Conservation (phyloP, 2,888 invertebrate genomes). For the Aphelenchoides bicaudatus region DNA sequence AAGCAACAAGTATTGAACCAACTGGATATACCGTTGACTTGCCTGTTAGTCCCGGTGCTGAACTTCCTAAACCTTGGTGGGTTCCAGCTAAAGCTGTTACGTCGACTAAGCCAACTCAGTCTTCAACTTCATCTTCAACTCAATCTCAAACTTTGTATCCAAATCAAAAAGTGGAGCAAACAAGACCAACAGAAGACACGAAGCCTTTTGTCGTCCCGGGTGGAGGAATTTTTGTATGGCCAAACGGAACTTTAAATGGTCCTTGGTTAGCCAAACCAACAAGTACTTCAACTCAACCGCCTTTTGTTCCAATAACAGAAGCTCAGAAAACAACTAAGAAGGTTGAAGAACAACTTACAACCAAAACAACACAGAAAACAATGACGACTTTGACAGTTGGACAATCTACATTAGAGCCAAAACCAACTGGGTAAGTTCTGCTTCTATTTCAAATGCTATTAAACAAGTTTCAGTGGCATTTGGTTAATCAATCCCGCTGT, state of each 20-base stretch:
- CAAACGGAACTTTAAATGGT: constrained; percentile 2
- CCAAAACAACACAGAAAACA: no score
- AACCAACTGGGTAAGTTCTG: no score
- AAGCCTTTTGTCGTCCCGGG: constrained; percentile 6
- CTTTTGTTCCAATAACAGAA: not conserved
- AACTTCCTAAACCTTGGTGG: constrained; percentile 9
- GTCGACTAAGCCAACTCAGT: not conserved
- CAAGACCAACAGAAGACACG: constrained; percentile 2
- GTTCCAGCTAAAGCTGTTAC: not conserved
- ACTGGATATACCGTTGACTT: constrained; percentile 7
- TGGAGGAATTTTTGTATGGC: constrained; percentile 3
- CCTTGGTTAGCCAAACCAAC: not conserved
- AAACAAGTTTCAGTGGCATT: no score
- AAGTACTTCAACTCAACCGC: not conserved
- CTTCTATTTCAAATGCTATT: no score
- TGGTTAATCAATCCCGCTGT: no score
- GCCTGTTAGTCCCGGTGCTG: constrained; percentile 11
- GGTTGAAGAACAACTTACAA: no score
- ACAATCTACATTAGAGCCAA: no score
- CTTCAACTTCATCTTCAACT: not conserved
- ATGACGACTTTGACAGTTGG: no score
- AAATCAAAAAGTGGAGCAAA: not conserved
- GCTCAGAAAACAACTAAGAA: not conserved
- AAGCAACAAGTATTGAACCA: not conserved
- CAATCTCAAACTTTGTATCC: constrained; percentile 20